A percentile compares a stretch with the other conserved stretches of the same genome.
Conservation (phyloP, 2,113 vertebrate species). For the Riparia riparia region DNA sequence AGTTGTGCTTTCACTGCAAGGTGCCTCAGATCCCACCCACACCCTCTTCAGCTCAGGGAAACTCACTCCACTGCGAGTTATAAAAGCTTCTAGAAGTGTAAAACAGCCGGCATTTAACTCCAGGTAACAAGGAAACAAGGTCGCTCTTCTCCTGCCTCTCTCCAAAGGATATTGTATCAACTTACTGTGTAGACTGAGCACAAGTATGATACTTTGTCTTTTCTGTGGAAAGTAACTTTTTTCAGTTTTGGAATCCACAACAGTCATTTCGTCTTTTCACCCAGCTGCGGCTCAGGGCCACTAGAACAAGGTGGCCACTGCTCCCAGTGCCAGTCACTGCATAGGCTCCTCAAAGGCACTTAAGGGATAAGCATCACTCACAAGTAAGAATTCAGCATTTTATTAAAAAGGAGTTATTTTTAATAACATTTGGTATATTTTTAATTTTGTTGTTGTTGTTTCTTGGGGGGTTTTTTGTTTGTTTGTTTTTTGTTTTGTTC, state of each 20-base stretch:
- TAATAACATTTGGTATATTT: background rate
- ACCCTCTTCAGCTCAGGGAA: background rate
- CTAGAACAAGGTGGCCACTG: fast-evolving
- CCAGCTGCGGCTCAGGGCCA: fast-evolving
- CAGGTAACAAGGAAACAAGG: background rate
- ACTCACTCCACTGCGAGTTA: too few relatives aligned
- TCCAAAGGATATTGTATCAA: background rate
- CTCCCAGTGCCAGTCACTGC: background rate
- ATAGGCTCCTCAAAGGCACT: background rate
- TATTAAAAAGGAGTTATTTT: background rate
- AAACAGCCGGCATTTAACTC: background rate
- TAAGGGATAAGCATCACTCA: background rate
- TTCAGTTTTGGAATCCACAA: background rate
- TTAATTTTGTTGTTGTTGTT: background rate
- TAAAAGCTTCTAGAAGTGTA: background rate
- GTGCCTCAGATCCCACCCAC: background rate
- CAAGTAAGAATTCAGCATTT: background rate
- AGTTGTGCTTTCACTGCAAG: background rate
- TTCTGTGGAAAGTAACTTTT: background rate
- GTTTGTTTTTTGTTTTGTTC: background rate
- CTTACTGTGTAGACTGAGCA: background rate
- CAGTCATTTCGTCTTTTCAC: too few relatives aligned
- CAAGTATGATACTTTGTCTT: background rate
- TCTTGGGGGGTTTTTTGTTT: background rate
- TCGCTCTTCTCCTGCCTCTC: background rate